Base-by-base conservation (phyloP, 2,113 vertebrate genomes). In the Osmerus mordax region DNA sequence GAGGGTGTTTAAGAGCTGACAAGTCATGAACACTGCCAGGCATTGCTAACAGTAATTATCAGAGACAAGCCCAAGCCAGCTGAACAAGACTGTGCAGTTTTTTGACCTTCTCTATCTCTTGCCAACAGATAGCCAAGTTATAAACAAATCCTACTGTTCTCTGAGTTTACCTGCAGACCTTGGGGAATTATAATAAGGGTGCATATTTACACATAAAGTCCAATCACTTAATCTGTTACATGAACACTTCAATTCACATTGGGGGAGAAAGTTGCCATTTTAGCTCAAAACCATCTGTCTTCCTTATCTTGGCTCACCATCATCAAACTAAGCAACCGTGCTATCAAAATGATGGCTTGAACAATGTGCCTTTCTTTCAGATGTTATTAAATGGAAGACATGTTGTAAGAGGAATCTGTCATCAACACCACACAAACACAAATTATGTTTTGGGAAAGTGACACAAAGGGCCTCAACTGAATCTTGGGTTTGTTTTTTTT, bases 61-160 rank as follows among this genome's bases (percentile, higher is more conserved):
- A 70, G 12, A 16, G 53, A 2, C 2, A 65, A 18, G 1, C 36
- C 51, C n/a, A 47, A 54, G 76, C 68, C 75, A 72, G 77, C 62
- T 76, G 68, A 82, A 78, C 74, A 72, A 73, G 80, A 72, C 71
- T 60, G 70, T 64, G 81, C 67, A 52, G 65, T 74, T 81, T 78
- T 81, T 71, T 58, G 7, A 18, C 52, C 16, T 12, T 3, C 36
- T 55, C 36, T 21, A n/a, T 54, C 32, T 72, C 70, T 29, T 55
- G 72, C 79, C 67, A 9, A 51, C 28, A 11, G 32, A 56, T n/a
- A 81, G 53, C 32, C 32, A 36, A 36, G 4, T 36, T 28, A 28
- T 28, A 1, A 28, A 28, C 25, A 28, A 28, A 1, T 23, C 23
- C 23, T 23, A 23, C 1, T 23, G 23, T 23, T 23, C 23, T 23